Conservation (phyloP, 2,888 invertebrate species). For the Brachynemurus nebulosus region DNA sequence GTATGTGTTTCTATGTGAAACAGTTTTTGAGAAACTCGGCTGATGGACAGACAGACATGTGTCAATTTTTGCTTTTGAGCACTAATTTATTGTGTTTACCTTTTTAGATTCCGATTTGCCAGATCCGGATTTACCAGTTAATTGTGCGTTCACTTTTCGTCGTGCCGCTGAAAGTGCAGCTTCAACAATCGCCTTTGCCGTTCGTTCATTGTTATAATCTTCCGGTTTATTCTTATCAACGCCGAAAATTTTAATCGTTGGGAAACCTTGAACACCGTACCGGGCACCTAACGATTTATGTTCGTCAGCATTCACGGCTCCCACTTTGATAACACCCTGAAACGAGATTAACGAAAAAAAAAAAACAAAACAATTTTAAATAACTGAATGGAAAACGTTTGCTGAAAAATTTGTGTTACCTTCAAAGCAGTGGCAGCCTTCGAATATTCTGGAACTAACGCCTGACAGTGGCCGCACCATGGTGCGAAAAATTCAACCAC, state of each 20-base stretch:
- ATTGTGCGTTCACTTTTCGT: slow-evolving; percentile 53
- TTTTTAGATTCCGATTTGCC: slow-evolving; percentile 23
- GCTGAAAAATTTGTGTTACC: too few relatives aligned
- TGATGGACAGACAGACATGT: too few relatives aligned
- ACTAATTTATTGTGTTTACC: slow-evolving; percentile 7
- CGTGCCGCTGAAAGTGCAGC: slow-evolving; percentile 66
- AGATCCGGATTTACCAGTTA: slow-evolving; percentile 48
- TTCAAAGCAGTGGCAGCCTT: slow-evolving; percentile 88
- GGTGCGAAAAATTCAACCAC: slow-evolving; percentile 94
- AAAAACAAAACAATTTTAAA: too few relatives aligned
- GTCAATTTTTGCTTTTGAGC: too few relatives aligned
- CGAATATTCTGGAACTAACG: slow-evolving; percentile 81
- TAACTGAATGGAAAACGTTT: too few relatives aligned
- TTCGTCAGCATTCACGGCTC: slow-evolving; percentile 84
- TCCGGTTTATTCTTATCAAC: slow-evolving; percentile 67
- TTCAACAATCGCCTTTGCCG: slow-evolving; percentile 75
- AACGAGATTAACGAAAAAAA: slow-evolving; percentile 21
- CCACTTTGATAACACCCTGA: slow-evolving; percentile 85
- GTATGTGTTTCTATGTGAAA: too few relatives aligned
- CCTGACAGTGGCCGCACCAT: slow-evolving; percentile 91
- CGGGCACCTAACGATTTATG: slow-evolving; percentile 67
- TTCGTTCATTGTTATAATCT: slow-evolving; percentile 74
- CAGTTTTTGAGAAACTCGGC: too few relatives aligned
- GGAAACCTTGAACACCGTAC: slow-evolving; percentile 82
- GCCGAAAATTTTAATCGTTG: slow-evolving; percentile 91